Evolutionary conservation across 2,797 vertebrate species (phyloP).

Genomic region (Acridotheres tristis): DNA sequence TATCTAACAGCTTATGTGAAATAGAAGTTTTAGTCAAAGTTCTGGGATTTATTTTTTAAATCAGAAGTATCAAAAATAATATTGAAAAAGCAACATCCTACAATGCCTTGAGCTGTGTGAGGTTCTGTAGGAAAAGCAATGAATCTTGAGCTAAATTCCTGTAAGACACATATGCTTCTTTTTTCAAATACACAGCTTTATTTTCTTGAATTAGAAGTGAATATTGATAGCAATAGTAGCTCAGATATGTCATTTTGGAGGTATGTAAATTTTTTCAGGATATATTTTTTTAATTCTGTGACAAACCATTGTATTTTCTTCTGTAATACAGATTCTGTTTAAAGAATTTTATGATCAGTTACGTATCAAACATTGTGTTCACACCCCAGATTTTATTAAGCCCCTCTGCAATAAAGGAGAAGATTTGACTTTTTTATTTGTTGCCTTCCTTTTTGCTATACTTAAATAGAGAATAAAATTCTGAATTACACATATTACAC

Average conservation of each 20-base stretch:
- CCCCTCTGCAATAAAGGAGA: neutral
- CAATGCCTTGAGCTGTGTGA: neutral
- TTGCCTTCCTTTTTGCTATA: neutral
- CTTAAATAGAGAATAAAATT: neutral
- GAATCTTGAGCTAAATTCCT: neutral
- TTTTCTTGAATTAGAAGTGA: slow-evolving; percentile 43
- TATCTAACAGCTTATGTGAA: neutral
- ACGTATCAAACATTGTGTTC: neutral
- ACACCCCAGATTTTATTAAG: neutral
- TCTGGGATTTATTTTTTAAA: neutral
- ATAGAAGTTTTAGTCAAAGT: neutral
- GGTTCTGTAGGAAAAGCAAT: neutral
- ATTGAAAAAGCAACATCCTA: neutral
- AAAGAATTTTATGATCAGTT: neutral
- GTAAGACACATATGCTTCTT: slow-evolving; percentile 11
- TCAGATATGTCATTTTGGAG: slow-evolving; percentile 11
- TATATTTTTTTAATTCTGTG: neutral
- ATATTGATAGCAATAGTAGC: neutral
- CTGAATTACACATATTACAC: neutral
- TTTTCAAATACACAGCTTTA: slow-evolving; percentile 22
- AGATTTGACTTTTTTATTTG: neutral
- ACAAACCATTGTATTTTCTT: neutral
- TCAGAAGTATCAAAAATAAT: neutral
- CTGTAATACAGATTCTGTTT: neutral
- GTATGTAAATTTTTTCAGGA: neutral